Conservation (phyloP, 2,888 invertebrate species). For the Dasypolia templi region DNA sequence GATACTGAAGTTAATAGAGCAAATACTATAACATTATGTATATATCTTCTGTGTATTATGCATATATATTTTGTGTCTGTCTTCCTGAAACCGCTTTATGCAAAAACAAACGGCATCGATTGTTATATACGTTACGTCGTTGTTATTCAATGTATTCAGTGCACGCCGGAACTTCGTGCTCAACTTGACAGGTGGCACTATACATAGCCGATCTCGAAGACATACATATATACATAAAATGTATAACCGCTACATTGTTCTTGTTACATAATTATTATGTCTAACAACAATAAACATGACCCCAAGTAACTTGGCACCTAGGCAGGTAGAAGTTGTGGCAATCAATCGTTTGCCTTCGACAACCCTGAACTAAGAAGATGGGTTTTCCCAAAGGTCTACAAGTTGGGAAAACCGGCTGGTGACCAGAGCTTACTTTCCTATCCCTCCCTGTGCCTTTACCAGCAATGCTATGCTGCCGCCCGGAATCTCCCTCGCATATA, state of each 20-base stretch:
- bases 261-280: background rate
- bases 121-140: slow-evolving; percentile 29
- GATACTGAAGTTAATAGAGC: too few species aligned
- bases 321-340: too few species aligned
- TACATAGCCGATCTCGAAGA: slow-evolving; percentile 48
- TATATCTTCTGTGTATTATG: too few species aligned
- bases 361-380: too few species aligned
- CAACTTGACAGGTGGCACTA: slow-evolving; percentile 53
- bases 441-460: too few species aligned
- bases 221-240: slow-evolving; percentile 17
- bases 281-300: background rate
- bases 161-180: slow-evolving; percentile 48
- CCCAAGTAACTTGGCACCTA: too few species aligned
- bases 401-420: too few species aligned
- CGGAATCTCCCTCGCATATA: background rate
- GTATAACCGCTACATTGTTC: background rate
- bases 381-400: too few species aligned
- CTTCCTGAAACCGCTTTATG: slow-evolving; percentile 4
- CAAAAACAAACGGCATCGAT: slow-evolving; percentile 33
- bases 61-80: too few species aligned
- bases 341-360: too few species aligned
- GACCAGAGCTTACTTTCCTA: too few species aligned
- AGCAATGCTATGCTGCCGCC: background rate
- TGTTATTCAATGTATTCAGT: slow-evolving; percentile 54
- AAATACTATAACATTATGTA: too few species aligned